These are phyloP conservation scores for Diacarnus erythraeanus DNA, from an alignment of 37 sponge, comb jelly and placozoan species.

Conservation along the genomic window DNA sequence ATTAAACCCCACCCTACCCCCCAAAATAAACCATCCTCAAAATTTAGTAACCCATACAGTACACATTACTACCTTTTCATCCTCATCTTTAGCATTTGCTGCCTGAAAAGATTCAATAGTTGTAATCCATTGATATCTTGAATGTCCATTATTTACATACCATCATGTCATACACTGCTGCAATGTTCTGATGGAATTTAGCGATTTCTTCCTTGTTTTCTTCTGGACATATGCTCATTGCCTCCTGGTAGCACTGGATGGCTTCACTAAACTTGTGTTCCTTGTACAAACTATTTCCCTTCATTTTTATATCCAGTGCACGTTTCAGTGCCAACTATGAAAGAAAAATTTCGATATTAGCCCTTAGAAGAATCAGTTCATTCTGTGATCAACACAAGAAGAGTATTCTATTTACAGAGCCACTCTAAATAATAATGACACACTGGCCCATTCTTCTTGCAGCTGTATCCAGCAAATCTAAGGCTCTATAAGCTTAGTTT, in stretches of 20 bases:
- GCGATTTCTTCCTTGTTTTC: slow-evolving; percentile 41
- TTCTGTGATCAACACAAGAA: too few relatives aligned
- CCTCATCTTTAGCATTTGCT: not conserved
- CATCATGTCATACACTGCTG: slow-evolving; percentile 57
- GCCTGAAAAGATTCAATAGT: not conserved
- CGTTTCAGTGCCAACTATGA: slow-evolving; percentile 21
- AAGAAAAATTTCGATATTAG: not conserved
- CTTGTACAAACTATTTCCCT: slow-evolving; percentile 69
- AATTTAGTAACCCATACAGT: not conserved
- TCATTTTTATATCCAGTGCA: slow-evolving; percentile 47
- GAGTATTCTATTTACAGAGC: too few relatives aligned
- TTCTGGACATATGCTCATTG: slow-evolving; percentile 53
- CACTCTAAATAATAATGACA: too few relatives aligned
- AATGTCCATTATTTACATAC: slow-evolving; percentile 5
- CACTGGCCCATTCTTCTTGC: too few relatives aligned
- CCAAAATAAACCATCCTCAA: too few relatives aligned
- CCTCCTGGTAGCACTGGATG: slow-evolving; percentile 64
- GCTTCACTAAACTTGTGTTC: slow-evolving; percentile 58
- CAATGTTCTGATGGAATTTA: slow-evolving; percentile 75
- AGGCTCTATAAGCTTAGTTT: too few relatives aligned
- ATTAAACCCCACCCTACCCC: too few relatives aligned
- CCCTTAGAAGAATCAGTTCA: too few relatives aligned
- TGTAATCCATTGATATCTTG: not conserved
- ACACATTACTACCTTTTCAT: slow-evolving; percentile 9
- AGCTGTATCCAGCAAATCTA: too few relatives aligned